phyloP scores from a whole-genome alignment of 2,113 vertebrate species.

The Pungitius pungitius region DNA sequence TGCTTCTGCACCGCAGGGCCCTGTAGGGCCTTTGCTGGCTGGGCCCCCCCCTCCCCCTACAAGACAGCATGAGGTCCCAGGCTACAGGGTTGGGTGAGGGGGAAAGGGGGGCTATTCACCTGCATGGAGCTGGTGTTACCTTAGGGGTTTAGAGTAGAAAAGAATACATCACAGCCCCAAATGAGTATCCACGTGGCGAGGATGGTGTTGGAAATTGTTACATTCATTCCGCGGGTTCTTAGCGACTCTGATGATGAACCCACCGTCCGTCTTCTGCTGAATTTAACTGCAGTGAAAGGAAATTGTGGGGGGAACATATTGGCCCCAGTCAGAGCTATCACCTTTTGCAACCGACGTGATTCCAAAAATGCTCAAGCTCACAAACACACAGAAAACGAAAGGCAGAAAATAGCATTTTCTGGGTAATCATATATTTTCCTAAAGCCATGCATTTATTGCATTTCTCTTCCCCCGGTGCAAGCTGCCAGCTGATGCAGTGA shows the following conservation, averaged over 20 bases:
- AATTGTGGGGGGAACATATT: not conserved
- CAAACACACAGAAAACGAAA: not conserved
- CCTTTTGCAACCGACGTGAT: not conserved
- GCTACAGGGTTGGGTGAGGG: not conserved
- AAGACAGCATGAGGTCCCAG: constrained; percentile 40
- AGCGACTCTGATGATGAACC: not conserved
- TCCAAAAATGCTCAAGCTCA: not conserved
- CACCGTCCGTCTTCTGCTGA: not conserved
- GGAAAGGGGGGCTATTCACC: constrained; percentile 39
- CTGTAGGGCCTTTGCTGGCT: constrained; percentile 27
- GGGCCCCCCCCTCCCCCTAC: constrained; percentile 18
- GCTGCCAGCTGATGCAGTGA: constrained; percentile 32
- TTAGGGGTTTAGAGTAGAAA: constrained; percentile 28
- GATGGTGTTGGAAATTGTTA: constrained; percentile 3
- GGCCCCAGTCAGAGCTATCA: not conserved
- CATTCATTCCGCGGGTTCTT: not conserved
- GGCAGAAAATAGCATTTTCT: constrained; percentile 27
- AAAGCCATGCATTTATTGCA: constrained; percentile 35
- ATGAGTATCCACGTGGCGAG: constrained; percentile 1
- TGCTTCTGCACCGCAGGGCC: constrained; percentile 30
- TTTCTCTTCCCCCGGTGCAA: constrained; percentile 58
- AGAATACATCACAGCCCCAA: constrained; percentile 29
- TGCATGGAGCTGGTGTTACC: constrained; percentile 25
- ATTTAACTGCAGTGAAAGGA: constrained; percentile 20
- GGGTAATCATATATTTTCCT: constrained; percentile 43